Evolutionary conservation across 2,113 vertebrate genomes (phyloP).

Genomic region (Tragulus kanchil): DNA sequence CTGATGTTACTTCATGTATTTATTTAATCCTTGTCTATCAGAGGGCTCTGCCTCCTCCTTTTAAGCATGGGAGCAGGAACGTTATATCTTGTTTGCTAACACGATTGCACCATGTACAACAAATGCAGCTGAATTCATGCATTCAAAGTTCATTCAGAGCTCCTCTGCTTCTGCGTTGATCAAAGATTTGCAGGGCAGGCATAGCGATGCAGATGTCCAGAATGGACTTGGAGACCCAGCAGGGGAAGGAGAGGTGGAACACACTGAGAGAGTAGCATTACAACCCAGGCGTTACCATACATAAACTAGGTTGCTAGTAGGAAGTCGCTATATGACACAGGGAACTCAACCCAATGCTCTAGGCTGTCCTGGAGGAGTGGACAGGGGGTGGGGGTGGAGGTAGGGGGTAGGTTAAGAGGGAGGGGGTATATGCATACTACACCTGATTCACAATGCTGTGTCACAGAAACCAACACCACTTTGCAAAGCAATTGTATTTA

Average conservation of each 20-base stretch:
- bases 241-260: not conserved
- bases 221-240: not conserved
- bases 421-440: not conserved
- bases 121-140: not conserved
- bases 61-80: not conserved
- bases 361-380: not conserved
- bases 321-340: not conserved
- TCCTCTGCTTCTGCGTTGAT: not conserved
- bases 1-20: not conserved
- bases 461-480: not conserved
- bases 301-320: not conserved
- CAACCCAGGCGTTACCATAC: not conserved
- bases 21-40: not conserved
- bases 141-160: not conserved
- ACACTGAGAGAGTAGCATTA: not conserved
- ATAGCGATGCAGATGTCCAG: not conserved
- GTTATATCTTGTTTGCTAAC: not conserved
- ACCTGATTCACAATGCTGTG: not conserved
- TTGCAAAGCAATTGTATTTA: not conserved
- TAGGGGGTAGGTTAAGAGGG: not conserved
- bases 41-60: not conserved
- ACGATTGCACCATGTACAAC: fast-evolving
- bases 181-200: not conserved
- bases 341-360: not conserved
- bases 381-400: not conserved